Percentiles rank a stretch among this genome's conserved stretches.
Evolutionary conservation across 2,888 invertebrate genomes (phyloP).

Genomic region (Geophilus truncorum): DNA sequence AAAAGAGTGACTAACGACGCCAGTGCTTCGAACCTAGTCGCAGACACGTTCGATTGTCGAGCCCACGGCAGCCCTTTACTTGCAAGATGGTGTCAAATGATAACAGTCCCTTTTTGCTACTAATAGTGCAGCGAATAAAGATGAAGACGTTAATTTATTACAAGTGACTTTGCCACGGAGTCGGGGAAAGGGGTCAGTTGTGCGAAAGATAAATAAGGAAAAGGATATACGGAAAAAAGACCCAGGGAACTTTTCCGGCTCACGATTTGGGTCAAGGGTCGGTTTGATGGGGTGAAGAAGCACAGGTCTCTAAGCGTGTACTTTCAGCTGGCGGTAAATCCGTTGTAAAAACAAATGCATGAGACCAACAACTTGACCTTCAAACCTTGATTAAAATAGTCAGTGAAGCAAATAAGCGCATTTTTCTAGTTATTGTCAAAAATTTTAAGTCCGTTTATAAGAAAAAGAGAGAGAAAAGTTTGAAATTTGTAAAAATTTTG

Average conservation of each 20-base stretch:
- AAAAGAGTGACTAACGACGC: slow-evolving; percentile 15
- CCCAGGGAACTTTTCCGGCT: slow-evolving; percentile 6
- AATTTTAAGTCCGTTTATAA: background rate
- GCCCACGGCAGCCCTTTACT: background rate
- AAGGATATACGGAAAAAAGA: background rate
- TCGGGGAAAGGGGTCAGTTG: background rate
- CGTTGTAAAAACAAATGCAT: slow-evolving; percentile 10
- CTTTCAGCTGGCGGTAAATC: slow-evolving; percentile 20
- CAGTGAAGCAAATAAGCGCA: background rate
- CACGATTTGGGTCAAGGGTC: slow-evolving; percentile 25
- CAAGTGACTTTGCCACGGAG: background rate
- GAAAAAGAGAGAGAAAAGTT: background rate
- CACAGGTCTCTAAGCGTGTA: background rate
- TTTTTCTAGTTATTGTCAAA: background rate
- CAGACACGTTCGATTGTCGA: background rate
- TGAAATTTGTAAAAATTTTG: no score
- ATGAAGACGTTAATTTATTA: background rate
- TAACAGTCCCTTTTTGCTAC: background rate
- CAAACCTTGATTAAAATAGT: background rate
- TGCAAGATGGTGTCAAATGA: slow-evolving; percentile 22
- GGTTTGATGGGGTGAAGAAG: slow-evolving; percentile 19
- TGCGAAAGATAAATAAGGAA: background rate
- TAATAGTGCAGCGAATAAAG: background rate
- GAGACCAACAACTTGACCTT: slow-evolving; percentile 10
- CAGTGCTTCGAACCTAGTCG: background rate